Percentiles rank a stretch among this genome's conserved stretches.
Conservation (phyloP, 2,888 invertebrate species). For the Leptopilina drosophilae region DNA sequence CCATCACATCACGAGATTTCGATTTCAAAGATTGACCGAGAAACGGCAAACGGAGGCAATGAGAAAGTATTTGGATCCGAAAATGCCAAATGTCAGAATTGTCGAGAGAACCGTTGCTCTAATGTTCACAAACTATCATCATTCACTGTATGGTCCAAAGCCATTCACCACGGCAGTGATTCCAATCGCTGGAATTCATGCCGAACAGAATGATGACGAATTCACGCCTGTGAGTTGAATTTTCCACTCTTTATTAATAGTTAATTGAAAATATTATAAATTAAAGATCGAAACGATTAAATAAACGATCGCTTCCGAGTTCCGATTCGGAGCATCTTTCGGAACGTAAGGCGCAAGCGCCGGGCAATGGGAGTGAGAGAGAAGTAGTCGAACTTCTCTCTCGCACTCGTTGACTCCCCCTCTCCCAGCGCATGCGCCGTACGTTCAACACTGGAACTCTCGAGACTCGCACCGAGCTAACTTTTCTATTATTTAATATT, state of each 20-base stretch:
- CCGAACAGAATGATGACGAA: constrained; percentile 65
- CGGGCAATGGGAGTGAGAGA: too few relatives aligned
- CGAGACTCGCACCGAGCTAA: too few relatives aligned
- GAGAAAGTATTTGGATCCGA: constrained; percentile 52
- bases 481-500: too few relatives aligned
- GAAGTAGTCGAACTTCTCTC: too few relatives aligned
- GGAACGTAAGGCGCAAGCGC: too few relatives aligned
- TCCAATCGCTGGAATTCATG: constrained; percentile 80
- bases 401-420: too few relatives aligned
- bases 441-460: too few relatives aligned
- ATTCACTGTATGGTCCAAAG: constrained; percentile 75
- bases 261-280: too few relatives aligned
- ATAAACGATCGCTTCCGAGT: too few relatives aligned
- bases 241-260: not conserved
- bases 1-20: not conserved
- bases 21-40: not conserved
- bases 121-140: constrained; percentile 78
- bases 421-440: too few relatives aligned
- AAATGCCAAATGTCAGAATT: constrained; percentile 73
- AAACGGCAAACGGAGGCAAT: constrained; percentile 48
- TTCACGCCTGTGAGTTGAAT: not conserved
- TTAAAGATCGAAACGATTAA: too few relatives aligned
- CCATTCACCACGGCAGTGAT: constrained; percentile 77
- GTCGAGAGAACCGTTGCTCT: constrained; percentile 78
- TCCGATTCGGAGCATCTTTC: too few relatives aligned